Evolutionary conservation across 2,113 vertebrate genomes (phyloP).

Genomic region (Picathartes gymnocephalus): DNA sequence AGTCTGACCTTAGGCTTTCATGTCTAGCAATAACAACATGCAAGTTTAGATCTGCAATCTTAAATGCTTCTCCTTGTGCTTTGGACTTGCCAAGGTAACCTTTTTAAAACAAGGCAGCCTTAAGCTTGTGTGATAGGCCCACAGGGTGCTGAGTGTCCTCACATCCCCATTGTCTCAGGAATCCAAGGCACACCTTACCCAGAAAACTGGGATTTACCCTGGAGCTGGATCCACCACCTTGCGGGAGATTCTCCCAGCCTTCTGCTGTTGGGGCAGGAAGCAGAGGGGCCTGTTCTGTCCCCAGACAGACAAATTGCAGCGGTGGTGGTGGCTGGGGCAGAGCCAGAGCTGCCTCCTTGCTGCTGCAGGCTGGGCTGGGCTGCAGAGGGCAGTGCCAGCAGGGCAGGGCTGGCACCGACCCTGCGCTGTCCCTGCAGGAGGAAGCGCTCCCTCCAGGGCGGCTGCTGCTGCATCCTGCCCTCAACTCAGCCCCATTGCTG

Average conservation of each 20-base stretch:
- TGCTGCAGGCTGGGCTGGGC: neutral
- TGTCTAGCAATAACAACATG: conserved; percentile 9
- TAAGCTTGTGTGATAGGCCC: neutral
- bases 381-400: neutral
- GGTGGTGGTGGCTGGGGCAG: neutral
- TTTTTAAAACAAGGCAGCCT: conserved; percentile 42
- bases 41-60: conserved; percentile 1
- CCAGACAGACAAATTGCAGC: neutral
- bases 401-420: neutral
- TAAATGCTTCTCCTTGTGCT: conserved; percentile 41
- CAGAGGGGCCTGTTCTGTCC: neutral
- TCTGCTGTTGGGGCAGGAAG: neutral
- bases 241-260: neutral
- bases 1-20: conserved; percentile 65
- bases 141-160: neutral
- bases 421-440: neutral
- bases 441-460: neutral
- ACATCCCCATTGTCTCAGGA: accelerated
- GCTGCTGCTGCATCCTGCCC: neutral
- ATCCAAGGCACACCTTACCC: neutral
- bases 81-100: conserved; percentile 50
- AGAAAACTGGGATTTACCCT: neutral
- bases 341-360: neutral
- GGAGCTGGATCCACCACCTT: neutral
- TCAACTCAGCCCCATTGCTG: neutral